Conservation (phyloP, 2,888 invertebrate species). For the Antitype chi region DNA sequence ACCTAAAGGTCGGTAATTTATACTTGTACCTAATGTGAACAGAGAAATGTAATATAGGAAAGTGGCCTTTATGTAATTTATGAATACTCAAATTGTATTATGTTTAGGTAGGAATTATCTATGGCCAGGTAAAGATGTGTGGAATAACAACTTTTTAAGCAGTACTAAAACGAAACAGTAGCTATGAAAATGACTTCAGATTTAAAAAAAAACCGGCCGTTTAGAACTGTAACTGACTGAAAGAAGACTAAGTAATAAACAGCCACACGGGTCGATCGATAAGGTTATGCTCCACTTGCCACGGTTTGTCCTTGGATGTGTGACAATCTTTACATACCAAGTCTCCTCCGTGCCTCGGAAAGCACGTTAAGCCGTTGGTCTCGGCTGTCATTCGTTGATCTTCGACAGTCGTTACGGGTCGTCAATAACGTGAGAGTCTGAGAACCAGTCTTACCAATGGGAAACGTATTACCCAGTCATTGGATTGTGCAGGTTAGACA, state of each 20-base stretch:
- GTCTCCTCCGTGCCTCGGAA: too few species aligned
- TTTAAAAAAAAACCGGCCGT: too few species aligned
- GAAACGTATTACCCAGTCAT: neutral
- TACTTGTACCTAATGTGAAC: neutral
- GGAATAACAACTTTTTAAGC: too few species aligned
- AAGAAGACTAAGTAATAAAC: neutral
- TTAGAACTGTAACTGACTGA: neutral
- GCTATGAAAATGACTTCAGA: neutral
- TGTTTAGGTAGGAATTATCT: neutral
- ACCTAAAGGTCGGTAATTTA: neutral
- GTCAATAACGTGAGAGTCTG: neutral
- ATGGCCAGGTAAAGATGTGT: neutral
- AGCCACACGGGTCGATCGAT: neutral
- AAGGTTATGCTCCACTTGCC: neutral
- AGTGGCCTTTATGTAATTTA: neutral
- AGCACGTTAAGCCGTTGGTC: neutral
- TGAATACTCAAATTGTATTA: neutral
- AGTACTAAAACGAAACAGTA: neutral
- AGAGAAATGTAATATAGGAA: neutral
- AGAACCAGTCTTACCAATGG: too few species aligned
- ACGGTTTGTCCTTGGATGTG: neutral
- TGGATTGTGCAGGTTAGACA: neutral
- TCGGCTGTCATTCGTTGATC: neutral
- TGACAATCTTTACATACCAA: neutral
- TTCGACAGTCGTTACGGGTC: neutral